Base-by-base conservation (phyloP, 92 coral and sea anemone species). In the Plumapathes pennacea region DNA sequence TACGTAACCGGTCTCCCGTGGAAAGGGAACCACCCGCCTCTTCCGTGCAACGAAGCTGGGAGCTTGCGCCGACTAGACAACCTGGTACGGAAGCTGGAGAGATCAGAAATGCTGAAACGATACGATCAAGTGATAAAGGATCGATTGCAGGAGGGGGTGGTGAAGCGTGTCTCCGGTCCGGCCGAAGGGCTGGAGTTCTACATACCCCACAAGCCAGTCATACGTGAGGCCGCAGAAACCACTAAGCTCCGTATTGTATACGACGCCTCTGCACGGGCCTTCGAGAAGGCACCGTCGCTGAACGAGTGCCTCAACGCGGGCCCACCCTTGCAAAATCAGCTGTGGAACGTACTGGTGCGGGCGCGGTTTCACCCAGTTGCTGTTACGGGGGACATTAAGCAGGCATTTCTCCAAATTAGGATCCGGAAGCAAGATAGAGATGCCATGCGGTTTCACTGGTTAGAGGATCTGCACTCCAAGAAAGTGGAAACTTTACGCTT, bases 371-470 rank as follows among this genome's bases (percentile, higher is more conserved):
- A 49, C 13, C 61, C 60, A 7, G 26, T 63, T 3, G 71, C 7
- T 12, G 20, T 63, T 10, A 38, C 62, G 12, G 61, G 64, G 14
- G 61, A 63, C 13, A 49, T 63, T 43, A 47, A 63, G 25, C 61
- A 63, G 22, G 70, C 60, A 1, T 62, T 62, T 28, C 60, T 43
- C 27, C 70, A 47, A 46, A 48, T 47, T 8, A 25, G 62, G 54
- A 38, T 62, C 24, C 38, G 19, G 24, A 25, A 46, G 5, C 21
- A 43, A 44, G 68, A 60, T 32, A 38, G 41, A 22, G 58, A 60
- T 20, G 36, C 38, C 10, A 6, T 60, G 14, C 50, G 57, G 12
- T 60, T 60, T 10, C 32, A 38, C 18, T 60, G 67, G 64, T 33
- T 57, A 14, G 20, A 37, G 21, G 64, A 57, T 25, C 27, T 46